Percentiles rank a stretch among this genome's conserved stretches.
Evolutionary conservation across 2,797 vertebrate genomes (phyloP).

Genomic region (Pteropus rufus): DNA sequence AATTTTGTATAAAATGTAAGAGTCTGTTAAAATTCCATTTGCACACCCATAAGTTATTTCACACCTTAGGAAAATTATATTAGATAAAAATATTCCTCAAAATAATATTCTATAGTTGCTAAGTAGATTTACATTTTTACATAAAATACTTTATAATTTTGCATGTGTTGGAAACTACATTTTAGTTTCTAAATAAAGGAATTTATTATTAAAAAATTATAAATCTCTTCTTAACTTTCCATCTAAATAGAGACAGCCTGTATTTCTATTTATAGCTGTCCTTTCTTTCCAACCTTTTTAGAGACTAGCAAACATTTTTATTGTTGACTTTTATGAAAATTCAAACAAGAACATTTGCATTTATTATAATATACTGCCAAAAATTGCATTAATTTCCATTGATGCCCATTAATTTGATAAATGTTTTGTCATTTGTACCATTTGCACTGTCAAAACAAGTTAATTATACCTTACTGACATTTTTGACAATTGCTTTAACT

Average conservation of each 20-base stretch:
- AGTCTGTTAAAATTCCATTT: slow-evolving; percentile 21
- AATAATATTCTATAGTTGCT: slow-evolving; percentile 50
- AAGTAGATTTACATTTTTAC: slow-evolving; percentile 73
- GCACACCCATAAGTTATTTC: slow-evolving; percentile 57
- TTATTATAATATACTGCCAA: slow-evolving; percentile 49
- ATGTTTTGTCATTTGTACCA: slow-evolving; percentile 68
- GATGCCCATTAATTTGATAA: slow-evolving; percentile 68
- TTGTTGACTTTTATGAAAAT: slow-evolving; percentile 70
- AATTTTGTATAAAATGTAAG: not conserved
- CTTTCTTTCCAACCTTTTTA: not conserved
- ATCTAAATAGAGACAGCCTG: slow-evolving; percentile 35
- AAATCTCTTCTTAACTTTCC: slow-evolving; percentile 71
- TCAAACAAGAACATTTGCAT: slow-evolving; percentile 63
- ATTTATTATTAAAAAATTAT: slow-evolving; percentile 67
- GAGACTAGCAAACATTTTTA: slow-evolving; percentile 57
- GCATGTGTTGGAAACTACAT: slow-evolving; percentile 54
- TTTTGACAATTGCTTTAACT: slow-evolving; percentile 71
- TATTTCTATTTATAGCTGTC: slow-evolving; percentile 45
- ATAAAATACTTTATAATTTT: slow-evolving; percentile 68
- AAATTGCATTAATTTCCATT: slow-evolving; percentile 74
- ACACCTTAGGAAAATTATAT: slow-evolving; percentile 55
- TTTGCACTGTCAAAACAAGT: slow-evolving; percentile 69
- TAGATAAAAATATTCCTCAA: slow-evolving; percentile 50
- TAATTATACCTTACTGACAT: slow-evolving; percentile 73
- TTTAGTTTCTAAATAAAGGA: slow-evolving; percentile 73